phyloP scores from a whole-genome alignment of 2,888 invertebrate species.

The Drosophila phalerata region DNA sequence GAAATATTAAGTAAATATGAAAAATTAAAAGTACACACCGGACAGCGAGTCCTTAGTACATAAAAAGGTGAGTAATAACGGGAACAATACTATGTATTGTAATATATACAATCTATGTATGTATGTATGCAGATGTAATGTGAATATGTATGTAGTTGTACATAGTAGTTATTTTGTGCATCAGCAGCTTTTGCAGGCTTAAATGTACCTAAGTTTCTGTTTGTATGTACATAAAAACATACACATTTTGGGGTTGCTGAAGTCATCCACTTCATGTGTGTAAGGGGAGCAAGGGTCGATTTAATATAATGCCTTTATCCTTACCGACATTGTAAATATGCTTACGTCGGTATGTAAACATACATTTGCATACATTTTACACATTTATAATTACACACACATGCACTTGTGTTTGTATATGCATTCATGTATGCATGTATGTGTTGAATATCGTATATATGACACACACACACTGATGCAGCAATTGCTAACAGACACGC shows the following conservation, averaged over 20 bases:
- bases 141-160: not conserved
- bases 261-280: conserved; percentile 19
- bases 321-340: not conserved
- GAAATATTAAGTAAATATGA: conserved; percentile 8
- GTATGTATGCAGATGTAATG: not conserved
- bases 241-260: conserved; percentile 21
- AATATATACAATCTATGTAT: not conserved
- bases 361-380: not conserved
- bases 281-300: not conserved
- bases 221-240: conserved; percentile 6
- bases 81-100: not conserved
- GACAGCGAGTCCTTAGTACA: conserved; percentile 4
- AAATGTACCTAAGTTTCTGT: not conserved
- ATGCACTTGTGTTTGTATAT: not conserved
- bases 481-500: not conserved
- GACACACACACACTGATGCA: not conserved
- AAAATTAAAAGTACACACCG: conserved; percentile 5
- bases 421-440: conserved; percentile 9
- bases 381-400: not conserved
- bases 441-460: conserved; percentile 2
- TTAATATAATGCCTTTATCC: not conserved
- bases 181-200: conserved; percentile 7
- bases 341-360: conserved; percentile 3
- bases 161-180: conserved; percentile 1
- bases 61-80: conserved; percentile 14